A percentile compares a stretch with the other conserved stretches of the same genome.
phyloP scores from a whole-genome alignment of 2,113 vertebrate genomes.

The Boulengeromyrus knoepffleri region DNA sequence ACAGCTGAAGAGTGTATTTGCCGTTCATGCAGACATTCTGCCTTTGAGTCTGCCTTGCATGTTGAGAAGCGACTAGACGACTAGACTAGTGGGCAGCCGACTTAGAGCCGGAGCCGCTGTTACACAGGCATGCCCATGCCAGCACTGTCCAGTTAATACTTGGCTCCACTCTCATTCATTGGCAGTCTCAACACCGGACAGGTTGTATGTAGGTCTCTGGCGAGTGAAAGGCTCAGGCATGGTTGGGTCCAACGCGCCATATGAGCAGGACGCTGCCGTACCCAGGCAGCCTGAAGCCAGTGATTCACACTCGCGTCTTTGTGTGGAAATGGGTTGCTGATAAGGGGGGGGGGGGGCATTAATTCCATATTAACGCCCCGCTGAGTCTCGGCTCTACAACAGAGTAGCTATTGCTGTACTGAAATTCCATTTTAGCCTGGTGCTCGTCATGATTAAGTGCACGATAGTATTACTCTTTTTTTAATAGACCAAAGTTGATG shows the following conservation, averaged over 20 bases:
- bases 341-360: background rate
- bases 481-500: constrained; percentile 35
- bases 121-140: background rate
- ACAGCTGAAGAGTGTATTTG: background rate
- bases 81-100: background rate
- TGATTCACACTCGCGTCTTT: background rate
- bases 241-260: background rate
- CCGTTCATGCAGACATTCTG: background rate
- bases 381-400: background rate
- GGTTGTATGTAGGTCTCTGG: background rate
- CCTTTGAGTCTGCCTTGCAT: background rate
- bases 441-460: background rate
- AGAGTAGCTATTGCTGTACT: background rate
- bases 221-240: background rate
- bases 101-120: background rate
- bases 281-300: background rate
- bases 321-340: background rate
- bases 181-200: background rate
- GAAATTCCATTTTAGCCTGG: background rate
- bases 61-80: background rate
- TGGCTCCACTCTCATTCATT: background rate
- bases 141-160: background rate
- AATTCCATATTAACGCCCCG: background rate
- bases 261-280: background rate
- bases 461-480: constrained; percentile 21